phyloP scores from a whole-genome alignment of 23 tunicate genomes.

The Ciona savignyi region DNA sequence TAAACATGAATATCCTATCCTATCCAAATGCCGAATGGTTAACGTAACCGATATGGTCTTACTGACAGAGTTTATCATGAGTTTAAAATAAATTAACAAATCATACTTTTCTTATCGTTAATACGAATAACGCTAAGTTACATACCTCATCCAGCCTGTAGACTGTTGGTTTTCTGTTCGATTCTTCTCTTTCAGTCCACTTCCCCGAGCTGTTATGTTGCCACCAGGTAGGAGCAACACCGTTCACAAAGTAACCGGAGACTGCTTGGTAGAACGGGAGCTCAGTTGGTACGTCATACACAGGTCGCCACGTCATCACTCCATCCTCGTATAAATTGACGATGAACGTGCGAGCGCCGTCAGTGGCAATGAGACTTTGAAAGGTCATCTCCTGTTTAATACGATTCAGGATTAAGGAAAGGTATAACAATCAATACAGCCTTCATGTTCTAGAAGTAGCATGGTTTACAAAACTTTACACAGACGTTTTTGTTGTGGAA shows the following conservation, averaged over 20 bases:
- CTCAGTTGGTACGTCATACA: conserved; percentile 52
- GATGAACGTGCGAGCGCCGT: conserved; percentile 45
- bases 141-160: conserved; percentile 27
- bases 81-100: too few relatives aligned
- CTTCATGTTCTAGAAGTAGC: too few relatives aligned
- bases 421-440: background rate
- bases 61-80: too few relatives aligned
- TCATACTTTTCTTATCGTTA: too few relatives aligned
- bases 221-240: conserved; percentile 3
- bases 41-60: too few relatives aligned
- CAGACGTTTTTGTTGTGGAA: too few relatives aligned
- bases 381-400: conserved; percentile 58
- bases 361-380: conserved; percentile 46
- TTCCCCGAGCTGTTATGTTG: conserved; percentile 31
- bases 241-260: conserved; percentile 38
- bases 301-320: conserved; percentile 67
- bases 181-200: conserved; percentile 5
- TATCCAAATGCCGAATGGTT: too few relatives aligned
- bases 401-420: too few relatives aligned
- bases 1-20: too few relatives aligned
- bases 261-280: conserved; percentile 33
- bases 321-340: conserved; percentile 50
- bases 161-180: background rate
- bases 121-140: too few relatives aligned
- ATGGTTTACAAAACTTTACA: too few relatives aligned